Evolutionary conservation across 2,888 invertebrate species (phyloP).

Genomic region (Lochmaea crataegi): DNA sequence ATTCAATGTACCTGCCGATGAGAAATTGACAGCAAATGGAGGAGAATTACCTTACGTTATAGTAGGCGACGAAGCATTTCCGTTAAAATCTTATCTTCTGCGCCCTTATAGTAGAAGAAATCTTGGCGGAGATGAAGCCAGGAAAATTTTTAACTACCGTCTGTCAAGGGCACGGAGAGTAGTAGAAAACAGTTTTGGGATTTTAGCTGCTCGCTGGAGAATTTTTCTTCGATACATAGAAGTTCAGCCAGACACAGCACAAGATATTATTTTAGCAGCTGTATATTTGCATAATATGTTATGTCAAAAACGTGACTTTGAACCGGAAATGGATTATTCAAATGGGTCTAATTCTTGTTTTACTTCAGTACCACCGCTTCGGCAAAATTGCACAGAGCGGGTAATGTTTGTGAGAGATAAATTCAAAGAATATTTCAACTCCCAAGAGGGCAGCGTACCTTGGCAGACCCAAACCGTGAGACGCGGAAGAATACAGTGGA

Average conservation of each 20-base stretch:
- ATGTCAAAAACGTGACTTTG: conserved; percentile 33
- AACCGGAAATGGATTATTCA: conserved; percentile 35
- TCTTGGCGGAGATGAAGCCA: conserved; percentile 30
- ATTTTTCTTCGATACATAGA: too few species aligned
- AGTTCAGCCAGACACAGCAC: conserved; percentile 36
- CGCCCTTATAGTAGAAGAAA: conserved; percentile 39
- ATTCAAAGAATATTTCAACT: conserved; percentile 39
- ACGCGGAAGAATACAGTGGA: conserved; percentile 36
- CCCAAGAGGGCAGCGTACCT: conserved; percentile 33
- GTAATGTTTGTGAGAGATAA: conserved; percentile 39
- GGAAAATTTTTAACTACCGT: conserved; percentile 36
- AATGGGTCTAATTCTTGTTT: too few species aligned
- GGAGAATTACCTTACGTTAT: conserved; percentile 36
- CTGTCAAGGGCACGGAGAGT: conserved; percentile 34
- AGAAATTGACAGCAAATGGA: conserved; percentile 27
- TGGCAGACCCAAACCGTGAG: conserved; percentile 33
- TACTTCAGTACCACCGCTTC: conserved; percentile 13
- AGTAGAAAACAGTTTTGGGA: conserved; percentile 39
- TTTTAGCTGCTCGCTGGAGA: too few species aligned
- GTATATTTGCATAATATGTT: conserved; percentile 39
- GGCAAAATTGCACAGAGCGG: conserved; percentile 25
- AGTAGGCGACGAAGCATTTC: conserved; percentile 39
- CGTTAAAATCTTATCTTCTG: conserved; percentile 36
- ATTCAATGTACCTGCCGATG: conserved; percentile 37
- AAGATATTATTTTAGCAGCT: conserved; percentile 25